Conservation (phyloP, 1,140 invertebrate species). For the Monochamus saltuarius region DNA sequence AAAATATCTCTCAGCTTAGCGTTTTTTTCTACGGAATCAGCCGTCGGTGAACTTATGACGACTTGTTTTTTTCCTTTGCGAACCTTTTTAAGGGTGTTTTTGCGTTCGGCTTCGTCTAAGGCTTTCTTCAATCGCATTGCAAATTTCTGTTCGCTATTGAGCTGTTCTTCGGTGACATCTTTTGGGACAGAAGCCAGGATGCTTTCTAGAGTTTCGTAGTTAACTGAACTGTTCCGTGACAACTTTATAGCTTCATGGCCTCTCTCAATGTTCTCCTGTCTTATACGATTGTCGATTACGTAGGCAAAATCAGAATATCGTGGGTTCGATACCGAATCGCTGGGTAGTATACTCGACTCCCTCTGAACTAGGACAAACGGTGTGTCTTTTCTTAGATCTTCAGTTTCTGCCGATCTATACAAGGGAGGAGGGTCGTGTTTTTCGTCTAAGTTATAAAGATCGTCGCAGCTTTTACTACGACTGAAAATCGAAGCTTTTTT, state of each 20-base stretch:
- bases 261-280: background rate
- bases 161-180: slow-evolving; percentile 21
- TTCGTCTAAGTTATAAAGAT: slow-evolving; percentile 27
- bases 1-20: slow-evolving; percentile 37
- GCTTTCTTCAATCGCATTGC: slow-evolving; percentile 32
- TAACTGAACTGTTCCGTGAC: slow-evolving; percentile 9
- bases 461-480: slow-evolving; percentile 20
- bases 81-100: slow-evolving; percentile 33
- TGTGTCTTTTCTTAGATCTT: slow-evolving; percentile 12
- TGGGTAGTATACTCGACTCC: slow-evolving; percentile 27
- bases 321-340: slow-evolving; percentile 32
- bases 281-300: slow-evolving; percentile 3
- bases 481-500: slow-evolving; percentile 11
- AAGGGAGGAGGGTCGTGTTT: background rate
- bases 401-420: slow-evolving; percentile 18
- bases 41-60: slow-evolving; percentile 35
- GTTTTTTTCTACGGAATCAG: slow-evolving; percentile 38
- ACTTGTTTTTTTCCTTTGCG: slow-evolving; percentile 25
- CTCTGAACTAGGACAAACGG: slow-evolving; percentile 2
- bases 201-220: slow-evolving; percentile 34
- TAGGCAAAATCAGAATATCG: slow-evolving; percentile 23
- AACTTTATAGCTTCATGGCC: background rate
- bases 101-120: slow-evolving; percentile 34
- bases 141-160: slow-evolving; percentile 41
- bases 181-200: slow-evolving; percentile 32